phyloP scores from a whole-genome alignment of 1,140 invertebrate genomes.

The Brachionus angularis region DNA sequence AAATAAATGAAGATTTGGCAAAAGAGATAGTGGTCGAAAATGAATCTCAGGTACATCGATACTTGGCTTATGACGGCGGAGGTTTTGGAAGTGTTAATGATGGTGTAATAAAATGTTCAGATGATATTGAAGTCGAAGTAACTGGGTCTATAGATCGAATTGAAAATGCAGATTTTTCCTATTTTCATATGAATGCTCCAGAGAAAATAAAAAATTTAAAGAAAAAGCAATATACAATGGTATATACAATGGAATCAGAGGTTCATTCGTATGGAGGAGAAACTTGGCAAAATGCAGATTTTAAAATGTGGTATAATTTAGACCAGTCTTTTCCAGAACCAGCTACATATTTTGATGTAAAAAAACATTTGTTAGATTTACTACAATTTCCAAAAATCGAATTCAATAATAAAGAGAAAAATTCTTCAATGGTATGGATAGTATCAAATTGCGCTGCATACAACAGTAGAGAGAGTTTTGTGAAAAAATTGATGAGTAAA shows the following conservation, averaged over 20 bases:
- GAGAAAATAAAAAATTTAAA: conserved; percentile 3
- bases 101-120: conserved; percentile 13
- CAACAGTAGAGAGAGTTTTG: conserved; percentile 24
- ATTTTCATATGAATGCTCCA: conserved; percentile 40
- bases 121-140: conserved; percentile 30
- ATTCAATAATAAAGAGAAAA: conserved; percentile 4
- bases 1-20: too few relatives aligned
- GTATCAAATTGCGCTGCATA: conserved; percentile 35
- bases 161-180: conserved; percentile 28
- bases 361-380: conserved; percentile 18
- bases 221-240: conserved; percentile 33
- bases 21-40: too few relatives aligned
- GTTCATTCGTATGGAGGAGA: conserved; percentile 28
- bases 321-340: conserved; percentile 31
- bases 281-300: conserved; percentile 31
- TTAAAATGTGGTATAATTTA: conserved; percentile 44
- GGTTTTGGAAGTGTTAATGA: conserved; percentile 17
- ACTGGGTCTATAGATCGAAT: background rate
- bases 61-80: conserved; percentile 20
- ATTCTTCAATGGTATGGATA: conserved; percentile 28
- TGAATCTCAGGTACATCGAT: background rate
- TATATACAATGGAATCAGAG: conserved; percentile 36
- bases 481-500: conserved; percentile 17
- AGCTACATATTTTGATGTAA: conserved; percentile 37
- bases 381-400: background rate